phyloP scores from a whole-genome alignment of 2,797 vertebrate genomes.

The Pithecia hirsuta region DNA sequence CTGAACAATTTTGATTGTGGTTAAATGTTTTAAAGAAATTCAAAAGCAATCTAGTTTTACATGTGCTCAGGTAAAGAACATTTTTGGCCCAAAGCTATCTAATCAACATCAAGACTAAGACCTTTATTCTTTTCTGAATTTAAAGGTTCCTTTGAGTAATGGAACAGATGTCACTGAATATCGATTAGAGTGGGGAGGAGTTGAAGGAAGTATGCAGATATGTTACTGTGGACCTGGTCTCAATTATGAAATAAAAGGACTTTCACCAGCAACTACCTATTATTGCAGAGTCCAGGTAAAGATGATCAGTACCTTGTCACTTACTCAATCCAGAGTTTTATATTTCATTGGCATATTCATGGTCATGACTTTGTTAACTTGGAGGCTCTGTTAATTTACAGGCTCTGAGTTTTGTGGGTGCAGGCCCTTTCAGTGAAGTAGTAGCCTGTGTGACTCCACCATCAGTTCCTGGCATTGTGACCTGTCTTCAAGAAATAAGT shows the following conservation, averaged over 20 bases:
- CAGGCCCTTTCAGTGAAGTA: constrained; percentile 94
- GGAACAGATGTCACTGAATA: constrained; percentile 94
- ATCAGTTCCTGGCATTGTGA: constrained; percentile 94
- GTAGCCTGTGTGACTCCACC: constrained; percentile 94
- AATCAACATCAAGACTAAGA: constrained; percentile 36
- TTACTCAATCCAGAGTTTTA: not conserved
- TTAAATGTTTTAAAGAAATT: constrained; percentile 59
- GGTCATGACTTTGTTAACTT: constrained; percentile 60
- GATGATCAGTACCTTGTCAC: not conserved
- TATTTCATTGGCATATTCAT: not conserved
- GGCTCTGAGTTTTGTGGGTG: constrained; percentile 93
- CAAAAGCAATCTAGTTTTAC: constrained; percentile 32
- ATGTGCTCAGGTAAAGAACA: not conserved
- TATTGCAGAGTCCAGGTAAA: constrained; percentile 94
- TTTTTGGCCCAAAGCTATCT: constrained; percentile 20
- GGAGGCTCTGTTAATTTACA: constrained; percentile 84
- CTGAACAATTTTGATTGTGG: constrained; percentile 22
- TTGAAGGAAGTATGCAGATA: constrained; percentile 95
- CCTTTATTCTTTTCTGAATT: constrained; percentile 52
- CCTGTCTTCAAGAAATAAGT: constrained; percentile 90
- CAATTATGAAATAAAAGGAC: constrained; percentile 94
- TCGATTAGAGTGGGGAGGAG: constrained; percentile 95
- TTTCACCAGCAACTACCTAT: constrained; percentile 94
- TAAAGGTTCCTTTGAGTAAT: constrained; percentile 91
- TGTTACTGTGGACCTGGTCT: constrained; percentile 92